Percentiles rank a stretch among this genome's conserved stretches.
Conservation (phyloP, 2,888 invertebrate genomes). For the Actias luna region DNA sequence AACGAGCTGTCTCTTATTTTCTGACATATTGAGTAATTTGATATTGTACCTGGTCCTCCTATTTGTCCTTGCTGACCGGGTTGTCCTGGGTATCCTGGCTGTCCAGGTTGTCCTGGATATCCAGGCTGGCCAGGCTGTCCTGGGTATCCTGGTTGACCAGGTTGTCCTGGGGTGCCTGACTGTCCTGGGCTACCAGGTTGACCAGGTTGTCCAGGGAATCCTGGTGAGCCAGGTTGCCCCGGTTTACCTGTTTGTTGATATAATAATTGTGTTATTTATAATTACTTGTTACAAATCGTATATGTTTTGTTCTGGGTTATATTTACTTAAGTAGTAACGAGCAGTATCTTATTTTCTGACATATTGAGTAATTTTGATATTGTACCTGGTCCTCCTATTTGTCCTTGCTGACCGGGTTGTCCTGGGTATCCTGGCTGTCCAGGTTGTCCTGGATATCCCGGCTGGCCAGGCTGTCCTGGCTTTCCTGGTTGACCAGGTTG, state of each 20-base stretch:
- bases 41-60: too few relatives aligned
- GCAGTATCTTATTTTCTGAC: too few relatives aligned
- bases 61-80: too few relatives aligned
- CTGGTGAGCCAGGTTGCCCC: slow-evolving; percentile 29
- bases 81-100: too few relatives aligned
- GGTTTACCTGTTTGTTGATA: slow-evolving; percentile 45
- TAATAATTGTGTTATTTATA: too few relatives aligned
- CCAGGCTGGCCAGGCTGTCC: slow-evolving; percentile 22
- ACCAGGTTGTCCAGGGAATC: slow-evolving; percentile 19
- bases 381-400: slow-evolving; percentile 26
- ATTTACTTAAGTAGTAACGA: too few relatives aligned
- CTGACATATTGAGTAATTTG: too few relatives aligned
- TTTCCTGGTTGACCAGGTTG: slow-evolving; percentile 33
- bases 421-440: slow-evolving; percentile 28
- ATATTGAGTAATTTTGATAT: slow-evolving; percentile 10
- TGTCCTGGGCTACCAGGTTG: background rate
- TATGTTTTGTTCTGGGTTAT: slow-evolving; percentile 15
- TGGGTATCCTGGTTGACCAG: slow-evolving; percentile 17
- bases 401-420: slow-evolving; percentile 24
- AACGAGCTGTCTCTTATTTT: too few relatives aligned
- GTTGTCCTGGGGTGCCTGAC: slow-evolving; percentile 16
- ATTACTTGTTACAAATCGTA: too few relatives aligned
- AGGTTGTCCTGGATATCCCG: slow-evolving; percentile 30
- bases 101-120: too few relatives aligned
- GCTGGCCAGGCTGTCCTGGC: slow-evolving; percentile 37